Conservation (phyloP, 2,888 invertebrate genomes). For the Phragmatobia fuliginosa region DNA sequence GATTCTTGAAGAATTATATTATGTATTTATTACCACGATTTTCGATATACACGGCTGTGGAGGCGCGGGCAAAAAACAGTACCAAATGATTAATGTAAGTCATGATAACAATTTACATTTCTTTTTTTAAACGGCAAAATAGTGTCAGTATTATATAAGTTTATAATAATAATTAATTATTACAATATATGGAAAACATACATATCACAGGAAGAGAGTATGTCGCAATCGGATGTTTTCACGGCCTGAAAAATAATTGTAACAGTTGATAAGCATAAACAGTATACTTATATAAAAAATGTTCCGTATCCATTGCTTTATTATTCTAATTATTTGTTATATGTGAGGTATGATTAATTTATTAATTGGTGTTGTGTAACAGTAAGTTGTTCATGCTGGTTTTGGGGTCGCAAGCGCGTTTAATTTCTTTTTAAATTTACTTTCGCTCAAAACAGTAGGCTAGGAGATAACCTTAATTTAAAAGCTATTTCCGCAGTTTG, state of each 20-base stretch:
- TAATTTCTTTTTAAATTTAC: background rate
- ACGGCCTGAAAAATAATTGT: conserved; percentile 1
- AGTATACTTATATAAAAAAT: background rate
- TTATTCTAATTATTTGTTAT: background rate
- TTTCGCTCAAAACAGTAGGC: background rate
- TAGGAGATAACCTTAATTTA: background rate
- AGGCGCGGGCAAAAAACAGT: no score
- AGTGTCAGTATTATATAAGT: background rate
- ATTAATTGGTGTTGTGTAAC: background rate
- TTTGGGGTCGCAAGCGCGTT: background rate
- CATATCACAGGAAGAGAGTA: background rate
- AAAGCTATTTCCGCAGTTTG: background rate
- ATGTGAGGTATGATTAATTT: background rate
- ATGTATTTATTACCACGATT: no score
- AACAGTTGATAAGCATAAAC: background rate
- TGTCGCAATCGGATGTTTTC: conserved; percentile 10
- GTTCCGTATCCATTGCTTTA: conserved; percentile 1
- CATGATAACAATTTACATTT: background rate
- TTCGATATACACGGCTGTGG: no score
- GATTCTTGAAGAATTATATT: no score
- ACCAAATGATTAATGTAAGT: no score
- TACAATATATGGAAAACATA: background rate
- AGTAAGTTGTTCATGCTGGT: background rate
- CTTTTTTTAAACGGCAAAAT: background rate
- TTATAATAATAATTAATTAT: background rate